Evolutionary conservation across 2,888 invertebrate genomes (phyloP).

Genomic region (Rosalia funebris): DNA sequence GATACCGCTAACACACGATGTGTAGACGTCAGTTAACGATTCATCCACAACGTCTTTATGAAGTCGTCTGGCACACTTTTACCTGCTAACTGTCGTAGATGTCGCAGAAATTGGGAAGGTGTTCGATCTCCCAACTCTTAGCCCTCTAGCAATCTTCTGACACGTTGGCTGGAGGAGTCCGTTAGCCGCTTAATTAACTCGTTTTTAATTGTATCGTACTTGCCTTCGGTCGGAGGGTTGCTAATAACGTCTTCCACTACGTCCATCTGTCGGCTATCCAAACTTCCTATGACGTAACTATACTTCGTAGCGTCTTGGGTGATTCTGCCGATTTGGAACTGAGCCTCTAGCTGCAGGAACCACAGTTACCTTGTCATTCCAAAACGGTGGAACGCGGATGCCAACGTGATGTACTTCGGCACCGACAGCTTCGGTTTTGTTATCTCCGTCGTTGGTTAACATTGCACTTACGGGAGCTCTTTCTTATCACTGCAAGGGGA

Average conservation of each 20-base stretch:
- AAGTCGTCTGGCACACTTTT: constrained; percentile 35
- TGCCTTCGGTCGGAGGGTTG: background rate
- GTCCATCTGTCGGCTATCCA: background rate
- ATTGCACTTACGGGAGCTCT: background rate
- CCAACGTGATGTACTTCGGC: background rate
- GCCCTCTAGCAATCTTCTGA: constrained; percentile 22
- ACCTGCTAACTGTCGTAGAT: constrained; percentile 40
- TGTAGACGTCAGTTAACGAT: constrained; percentile 30
- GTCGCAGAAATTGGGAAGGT: constrained; percentile 40
- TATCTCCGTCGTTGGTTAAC: background rate
- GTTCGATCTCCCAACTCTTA: constrained; percentile 29
- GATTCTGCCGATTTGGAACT: constrained; percentile 5
- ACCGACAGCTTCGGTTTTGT: background rate
- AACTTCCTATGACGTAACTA: background rate
- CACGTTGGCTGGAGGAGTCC: background rate
- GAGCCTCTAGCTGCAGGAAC: background rate
- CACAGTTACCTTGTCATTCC: background rate
- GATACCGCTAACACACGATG: constrained; percentile 35
- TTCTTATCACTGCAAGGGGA: background rate
- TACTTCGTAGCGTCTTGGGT: constrained; percentile 33
- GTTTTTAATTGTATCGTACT: constrained; percentile 1
- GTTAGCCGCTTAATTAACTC: constrained; percentile 1
- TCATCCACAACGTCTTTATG: constrained; percentile 37
- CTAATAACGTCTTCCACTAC: constrained; percentile 33
- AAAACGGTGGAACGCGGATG: background rate